Conservation (phyloP, 2,797 vertebrate species). For the Gobionotothen gibberifrons region DNA sequence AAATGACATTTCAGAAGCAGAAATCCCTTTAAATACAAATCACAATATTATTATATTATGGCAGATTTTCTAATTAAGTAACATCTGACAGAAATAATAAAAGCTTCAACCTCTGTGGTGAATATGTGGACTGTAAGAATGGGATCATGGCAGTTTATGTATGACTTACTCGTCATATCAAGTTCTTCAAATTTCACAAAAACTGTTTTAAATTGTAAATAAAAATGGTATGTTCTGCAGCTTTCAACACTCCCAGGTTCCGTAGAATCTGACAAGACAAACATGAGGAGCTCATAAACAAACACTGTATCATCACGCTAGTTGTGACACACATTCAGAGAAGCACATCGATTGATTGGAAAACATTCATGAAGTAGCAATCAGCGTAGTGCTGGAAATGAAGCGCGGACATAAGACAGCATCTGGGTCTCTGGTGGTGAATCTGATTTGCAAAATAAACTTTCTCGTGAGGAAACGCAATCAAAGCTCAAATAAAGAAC, state of each 20-base stretch:
- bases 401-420: background rate
- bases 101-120: background rate
- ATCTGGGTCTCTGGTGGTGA: slow-evolving; percentile 9
- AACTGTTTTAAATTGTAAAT: no score
- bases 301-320: background rate
- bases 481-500: slow-evolving; percentile 20
- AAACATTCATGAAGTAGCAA: slow-evolving; percentile 15
- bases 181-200: no score
- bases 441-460: slow-evolving; percentile 30
- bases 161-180: no score
- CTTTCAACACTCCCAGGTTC: slow-evolving; percentile 25
- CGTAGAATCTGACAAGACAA: slow-evolving; percentile 20
- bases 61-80: background rate
- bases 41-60: background rate
- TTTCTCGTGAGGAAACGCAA: slow-evolving; percentile 30
- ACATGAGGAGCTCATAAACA: slow-evolving; percentile 10
- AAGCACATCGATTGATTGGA: background rate
- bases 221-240: background rate
- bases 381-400: background rate
- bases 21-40: background rate
- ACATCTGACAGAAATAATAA: no score
- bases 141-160: background rate
- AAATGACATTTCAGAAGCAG: slow-evolving; percentile 6
- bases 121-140: background rate
- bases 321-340: slow-evolving; percentile 7